Conservation (phyloP, 2,888 invertebrate species). For the Drosophila histrio region DNA sequence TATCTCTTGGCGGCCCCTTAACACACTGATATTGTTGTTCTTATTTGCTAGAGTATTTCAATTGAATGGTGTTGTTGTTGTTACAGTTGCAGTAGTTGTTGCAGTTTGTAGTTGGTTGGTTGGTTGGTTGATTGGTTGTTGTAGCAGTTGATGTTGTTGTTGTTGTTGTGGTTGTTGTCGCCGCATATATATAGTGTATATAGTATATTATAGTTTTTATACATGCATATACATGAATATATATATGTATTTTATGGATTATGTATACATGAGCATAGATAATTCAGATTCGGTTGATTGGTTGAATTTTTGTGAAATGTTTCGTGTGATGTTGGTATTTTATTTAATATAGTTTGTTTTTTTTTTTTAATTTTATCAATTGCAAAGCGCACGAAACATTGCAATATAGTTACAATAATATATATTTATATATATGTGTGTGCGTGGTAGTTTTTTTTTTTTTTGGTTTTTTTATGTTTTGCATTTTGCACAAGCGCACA, state of each 20-base stretch:
- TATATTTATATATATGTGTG: conserved; percentile 26
- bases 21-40: conserved; percentile 30
- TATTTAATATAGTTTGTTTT: conserved; percentile 7
- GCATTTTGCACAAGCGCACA: conserved; percentile 72
- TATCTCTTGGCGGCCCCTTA: conserved; percentile 81
- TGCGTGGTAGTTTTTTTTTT: conserved; percentile 33
- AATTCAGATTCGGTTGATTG: conserved; percentile 10
- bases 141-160: conserved; percentile 29
- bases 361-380: conserved; percentile 26
- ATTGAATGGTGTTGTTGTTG: conserved; percentile 25
- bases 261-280: conserved; percentile 38
- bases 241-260: conserved; percentile 28
- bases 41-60: conserved; percentile 53
- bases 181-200: conserved; percentile 20
- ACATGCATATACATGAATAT: conserved; percentile 22
- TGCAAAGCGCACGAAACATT: conserved; percentile 49
- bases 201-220: conserved; percentile 20
- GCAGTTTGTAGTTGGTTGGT: conserved; percentile 16
- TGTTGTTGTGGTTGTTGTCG: conserved; percentile 33
- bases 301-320: conserved; percentile 19
- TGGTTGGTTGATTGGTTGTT: conserved; percentile 21
- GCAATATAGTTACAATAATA: conserved; percentile 20
- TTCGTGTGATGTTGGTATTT: conserved; percentile 4
- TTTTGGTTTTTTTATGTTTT: conserved; percentile 34
- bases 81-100: conserved; percentile 27